Percentiles rank a stretch among this genome's conserved stretches.
Evolutionary conservation across 2,113 vertebrate species (phyloP).

Genomic region (Eulacestoma nigropectus): DNA sequence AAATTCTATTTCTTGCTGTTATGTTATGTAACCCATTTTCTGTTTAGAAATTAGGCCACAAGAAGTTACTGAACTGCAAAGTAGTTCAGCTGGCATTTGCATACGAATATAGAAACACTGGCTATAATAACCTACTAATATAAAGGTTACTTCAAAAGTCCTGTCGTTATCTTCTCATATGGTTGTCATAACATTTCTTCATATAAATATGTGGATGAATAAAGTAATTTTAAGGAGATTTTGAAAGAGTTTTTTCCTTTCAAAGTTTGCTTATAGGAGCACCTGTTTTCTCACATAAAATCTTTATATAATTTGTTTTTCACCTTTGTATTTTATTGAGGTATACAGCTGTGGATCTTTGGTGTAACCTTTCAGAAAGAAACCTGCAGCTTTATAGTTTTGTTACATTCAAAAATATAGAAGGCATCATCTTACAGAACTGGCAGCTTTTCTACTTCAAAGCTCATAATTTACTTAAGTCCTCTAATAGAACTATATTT

Average conservation of each 20-base stretch:
- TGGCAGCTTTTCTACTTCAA: constrained; percentile 66
- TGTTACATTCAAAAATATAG: constrained; percentile 59
- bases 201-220: background rate
- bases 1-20: background rate
- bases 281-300: background rate
- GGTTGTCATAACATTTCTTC: background rate
- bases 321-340: constrained; percentile 25
- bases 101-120: background rate
- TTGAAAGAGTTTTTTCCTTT: background rate
- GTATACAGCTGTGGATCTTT: constrained; percentile 27
- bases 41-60: background rate
- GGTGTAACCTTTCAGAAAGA: constrained; percentile 42
- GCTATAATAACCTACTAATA: background rate
- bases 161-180: background rate
- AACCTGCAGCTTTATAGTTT: constrained; percentile 37
- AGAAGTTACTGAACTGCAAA: background rate
- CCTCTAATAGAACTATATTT: constrained; percentile 65
- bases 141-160: background rate
- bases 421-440: constrained; percentile 44
- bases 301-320: constrained; percentile 5
- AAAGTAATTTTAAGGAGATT: background rate
- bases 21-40: background rate
- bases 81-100: background rate
- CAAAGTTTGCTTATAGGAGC: background rate
- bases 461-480: constrained; percentile 64